These are phyloP conservation scores for Gobio gobio DNA, from an alignment of 2,113 vertebrate genomes.

Conservation along the genomic window DNA sequence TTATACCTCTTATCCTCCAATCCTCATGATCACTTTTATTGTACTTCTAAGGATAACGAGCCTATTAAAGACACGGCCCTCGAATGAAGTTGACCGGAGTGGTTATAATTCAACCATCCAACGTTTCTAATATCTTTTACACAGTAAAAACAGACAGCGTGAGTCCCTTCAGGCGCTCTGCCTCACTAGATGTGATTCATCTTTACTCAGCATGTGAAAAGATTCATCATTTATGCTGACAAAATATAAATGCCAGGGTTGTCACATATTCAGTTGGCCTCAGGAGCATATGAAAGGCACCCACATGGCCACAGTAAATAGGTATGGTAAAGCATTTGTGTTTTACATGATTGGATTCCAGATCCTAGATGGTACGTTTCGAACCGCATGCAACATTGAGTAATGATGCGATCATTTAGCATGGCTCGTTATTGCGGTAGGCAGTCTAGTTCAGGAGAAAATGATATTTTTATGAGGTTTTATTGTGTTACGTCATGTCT, in stretches of 20 bases:
- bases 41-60: slow-evolving; percentile 11
- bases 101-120: slow-evolving; percentile 31
- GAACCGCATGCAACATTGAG: not conserved
- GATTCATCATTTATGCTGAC: slow-evolving; percentile 40
- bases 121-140: slow-evolving; percentile 39
- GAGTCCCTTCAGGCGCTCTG: slow-evolving; percentile 33
- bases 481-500: slow-evolving; percentile 33
- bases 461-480: slow-evolving; percentile 20
- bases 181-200: slow-evolving; percentile 35
- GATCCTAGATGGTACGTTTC: not conserved
- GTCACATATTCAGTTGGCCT: slow-evolving; percentile 37
- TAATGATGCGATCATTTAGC: slow-evolving; percentile 15
- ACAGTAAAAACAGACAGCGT: slow-evolving; percentile 34
- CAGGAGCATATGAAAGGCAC: slow-evolving; percentile 22
- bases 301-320: not conserved
- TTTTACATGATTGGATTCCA: slow-evolving; percentile 30
- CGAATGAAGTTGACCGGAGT: slow-evolving; percentile 5
- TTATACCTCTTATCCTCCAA: slow-evolving; percentile 9
- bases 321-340: slow-evolving; percentile 28
- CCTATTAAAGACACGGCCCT: slow-evolving; percentile 12
- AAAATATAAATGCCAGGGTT: slow-evolving; percentile 38
- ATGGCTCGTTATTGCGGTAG: not conserved
- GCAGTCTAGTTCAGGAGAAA: not conserved
- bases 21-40: not conserved
- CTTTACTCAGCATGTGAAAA: slow-evolving; percentile 34